Evolutionary conservation across 2,113 vertebrate species (phyloP).

Genomic region (Mustela nigripes): DNA sequence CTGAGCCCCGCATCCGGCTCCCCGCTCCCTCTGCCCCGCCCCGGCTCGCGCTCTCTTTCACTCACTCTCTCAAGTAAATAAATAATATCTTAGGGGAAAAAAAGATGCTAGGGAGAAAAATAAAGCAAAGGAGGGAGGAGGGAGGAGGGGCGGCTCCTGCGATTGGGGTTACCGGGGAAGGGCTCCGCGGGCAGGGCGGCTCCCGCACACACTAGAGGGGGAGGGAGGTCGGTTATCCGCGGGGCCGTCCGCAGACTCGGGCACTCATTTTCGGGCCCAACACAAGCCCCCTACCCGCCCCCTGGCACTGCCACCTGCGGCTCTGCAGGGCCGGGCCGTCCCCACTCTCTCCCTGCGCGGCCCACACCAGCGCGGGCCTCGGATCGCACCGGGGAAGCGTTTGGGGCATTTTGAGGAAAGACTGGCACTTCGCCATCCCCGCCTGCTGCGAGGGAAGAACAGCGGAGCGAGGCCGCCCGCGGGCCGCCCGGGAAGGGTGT

Average conservation of each 20-base stretch:
- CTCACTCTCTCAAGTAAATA: not conserved
- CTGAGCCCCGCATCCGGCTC: accelerated
- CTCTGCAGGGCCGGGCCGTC: not conserved
- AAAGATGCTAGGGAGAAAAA: not conserved
- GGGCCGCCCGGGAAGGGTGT: too few relatives aligned
- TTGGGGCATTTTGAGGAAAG: not conserved
- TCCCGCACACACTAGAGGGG: not conserved
- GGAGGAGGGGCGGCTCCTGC: not conserved
- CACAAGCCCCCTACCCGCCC: not conserved
- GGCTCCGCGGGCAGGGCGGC: not conserved
- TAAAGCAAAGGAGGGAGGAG: not conserved
- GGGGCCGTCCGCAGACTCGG: not conserved
- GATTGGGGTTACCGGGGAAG: not conserved
- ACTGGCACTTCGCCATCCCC: not conserved
- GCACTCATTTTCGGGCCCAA: not conserved
- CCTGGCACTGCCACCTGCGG: not conserved
- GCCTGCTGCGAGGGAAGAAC: not conserved
- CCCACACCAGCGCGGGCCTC: not conserved
- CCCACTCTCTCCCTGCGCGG: not conserved
- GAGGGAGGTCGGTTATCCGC: not conserved
- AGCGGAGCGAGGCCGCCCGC: too few relatives aligned
- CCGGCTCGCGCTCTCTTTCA: not conserved
- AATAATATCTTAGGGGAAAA: not conserved
- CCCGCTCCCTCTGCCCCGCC: not conserved
- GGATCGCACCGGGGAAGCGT: not conserved